Evolutionary conservation across 2,888 invertebrate genomes (phyloP), one percentile per base, ranked within the genome.

Genomic region (Nudaria mundana): DNA sequence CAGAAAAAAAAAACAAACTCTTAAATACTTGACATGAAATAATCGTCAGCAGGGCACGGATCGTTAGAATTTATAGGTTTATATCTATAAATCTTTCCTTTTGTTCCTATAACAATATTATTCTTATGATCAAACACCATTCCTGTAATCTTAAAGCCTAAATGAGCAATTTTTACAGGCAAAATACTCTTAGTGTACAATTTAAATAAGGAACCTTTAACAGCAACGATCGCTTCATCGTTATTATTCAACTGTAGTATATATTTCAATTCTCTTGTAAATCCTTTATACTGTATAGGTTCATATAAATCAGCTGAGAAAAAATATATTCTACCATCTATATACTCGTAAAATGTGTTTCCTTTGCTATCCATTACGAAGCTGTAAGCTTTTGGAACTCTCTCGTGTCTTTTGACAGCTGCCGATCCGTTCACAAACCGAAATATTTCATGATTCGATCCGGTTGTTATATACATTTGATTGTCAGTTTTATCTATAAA

Each of bases 51-150:
- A 0, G 87, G 84, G 14, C 88, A 88, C 0, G 85, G 81, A 8
- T 87, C 86, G 23, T 73, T 82, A 0, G 64, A 60, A 52, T 82
- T 76, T 0, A 84, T 67, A 0, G 78, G 79, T 43, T 81, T 86
- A 31, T 81, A 88, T 47, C 77, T 77, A 34, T 86, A 88, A 4
- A 88, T 80, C 57, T 87, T 88, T 0, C 86, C 87, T 66, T 85
- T 86, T 1, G 86, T 86, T 0, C 87, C 87, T 7, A 88, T 66
- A 0, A 87, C 45, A 5, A 88, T 80, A 52, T 85, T 85, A 49
- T 81, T 84, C 40, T 75, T 84, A 23, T 60, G 47, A 52, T 87
- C 87, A 40, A 80, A 88, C 0, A 76, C 70, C 59, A 88, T 61
- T 0, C 80, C 87, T 0, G 88, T 87, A 0, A 88, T 87, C 65